Evolutionary conservation across 2,797 vertebrate species (phyloP), one percentile per base, ranked within the genome.

Genomic region (Bryconaethiops microstoma): DNA sequence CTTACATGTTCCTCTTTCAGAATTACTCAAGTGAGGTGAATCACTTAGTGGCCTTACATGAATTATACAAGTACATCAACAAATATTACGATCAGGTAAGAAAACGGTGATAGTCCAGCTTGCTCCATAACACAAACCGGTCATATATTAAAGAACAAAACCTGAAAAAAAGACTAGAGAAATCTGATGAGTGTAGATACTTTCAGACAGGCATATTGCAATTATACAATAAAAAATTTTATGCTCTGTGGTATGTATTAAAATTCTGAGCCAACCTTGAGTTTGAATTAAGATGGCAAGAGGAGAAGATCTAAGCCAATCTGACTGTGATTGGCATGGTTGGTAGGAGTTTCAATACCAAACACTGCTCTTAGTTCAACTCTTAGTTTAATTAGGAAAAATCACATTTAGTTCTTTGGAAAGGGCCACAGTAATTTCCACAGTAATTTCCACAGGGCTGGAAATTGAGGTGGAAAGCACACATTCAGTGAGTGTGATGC

Each of bases 51-150:
- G 97, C 97, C 87, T 90, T 99, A 45, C 96, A 99, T 5, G 97
- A 99, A 87, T 91, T 99, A 87, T 99, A 99, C 94, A 99, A 98
- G 91, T 99, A 99, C 91, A 98, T 99, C 94, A 99, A 98, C 94
- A 99, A 99, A 86, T 99, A 99, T 90, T 99, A 99, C 1, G 97
- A 99, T 89, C 97, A 99, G 92, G 97, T 98, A 23, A 74, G 54
- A n/a, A 23, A 40, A 19, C 19, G 5, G 7, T n/a, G n/a, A n/a
- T 13, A 80, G 74, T 21, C 19, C 21, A 54, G 8, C 29, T 50
- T 14, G 45, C n/a, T n/a, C n/a, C n/a, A n/a, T n/a, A n/a, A n/a
- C n/a, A n/a, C n/a, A n/a, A 7, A 55, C 4, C 4, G 14, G 54
- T n/a, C 0, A 54, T 14, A 55, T 4, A 42, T 42, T 4, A 4